Base-by-base conservation (phyloP, 2,888 invertebrate genomes). In the Drosophila emarginata region DNA sequence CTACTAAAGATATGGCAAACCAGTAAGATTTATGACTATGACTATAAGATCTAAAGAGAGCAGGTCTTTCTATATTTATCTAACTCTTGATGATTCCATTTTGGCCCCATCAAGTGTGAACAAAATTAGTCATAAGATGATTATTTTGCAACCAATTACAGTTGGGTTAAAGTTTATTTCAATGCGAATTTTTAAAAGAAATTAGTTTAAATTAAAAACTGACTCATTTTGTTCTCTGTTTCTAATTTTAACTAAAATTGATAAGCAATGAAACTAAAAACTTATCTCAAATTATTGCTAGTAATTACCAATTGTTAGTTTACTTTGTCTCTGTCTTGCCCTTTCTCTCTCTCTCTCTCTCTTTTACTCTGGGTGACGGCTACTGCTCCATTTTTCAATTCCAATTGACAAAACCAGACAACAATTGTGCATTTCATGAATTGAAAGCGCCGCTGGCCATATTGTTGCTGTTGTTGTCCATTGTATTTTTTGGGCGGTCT, bases 401-500 rank as follows among this genome's bases (percentile, higher is more conserved):
- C 23, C 73, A 75, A 71, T 74, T 71, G 79, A 67, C 54, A 36
- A 68, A 76, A 57, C 62, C 61, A 79, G 82, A 88, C 88, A 87
- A 79, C 89, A 86, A 88, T 85, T 87, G 87, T 85, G 79, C 72
- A 80, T 87, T 85, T 83, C 76, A 80, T 83, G 81, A 87, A 87
- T 87, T 85, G 80, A 59, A 80, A 75, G 72, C 73, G 66, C 56
- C 54, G 50, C 60, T 63, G 59, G 65, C 69, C 62, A 61, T 67
- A 56, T 65, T 58, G 58, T 61, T 52, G 21, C 32, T 53, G 67
- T 61, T 65, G 65, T 61, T 77, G 70, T 26, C 80, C 80, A 80
- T 80, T 80, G 80, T 83, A 78, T 78, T 59, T 64, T 74, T 45
- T 39, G 61, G 40, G 58, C 53, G 56, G 40, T 39, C 57, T 52